These are phyloP conservation scores for Stomatorhinus ivindoensis DNA, from an alignment of 2,113 vertebrate genomes.

Conservation along the genomic window DNA sequence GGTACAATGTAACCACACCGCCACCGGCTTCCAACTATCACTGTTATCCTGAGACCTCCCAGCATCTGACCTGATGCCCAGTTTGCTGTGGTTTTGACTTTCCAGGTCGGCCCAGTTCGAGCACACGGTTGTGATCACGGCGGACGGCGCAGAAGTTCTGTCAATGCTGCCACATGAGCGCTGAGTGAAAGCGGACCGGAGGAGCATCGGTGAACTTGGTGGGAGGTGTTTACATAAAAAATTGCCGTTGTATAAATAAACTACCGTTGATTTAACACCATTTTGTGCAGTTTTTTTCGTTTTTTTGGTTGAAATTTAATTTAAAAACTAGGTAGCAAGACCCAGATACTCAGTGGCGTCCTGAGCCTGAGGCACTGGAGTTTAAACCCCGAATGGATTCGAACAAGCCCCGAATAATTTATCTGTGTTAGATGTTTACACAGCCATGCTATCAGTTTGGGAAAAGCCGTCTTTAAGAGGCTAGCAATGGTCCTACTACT, in stretches of 20 bases:
- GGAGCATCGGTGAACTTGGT: neutral
- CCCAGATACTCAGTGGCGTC: neutral
- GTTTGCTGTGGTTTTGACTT: conserved; percentile 50
- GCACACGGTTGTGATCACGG: conserved; percentile 64
- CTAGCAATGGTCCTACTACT: neutral
- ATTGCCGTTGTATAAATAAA: neutral
- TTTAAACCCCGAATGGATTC: neutral
- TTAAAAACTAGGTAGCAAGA: neutral
- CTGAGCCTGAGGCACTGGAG: neutral
- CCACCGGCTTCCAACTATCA: conserved; percentile 28
- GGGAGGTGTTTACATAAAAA: neutral
- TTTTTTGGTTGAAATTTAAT: neutral
- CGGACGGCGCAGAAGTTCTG: conserved; percentile 52
- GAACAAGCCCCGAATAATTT: neutral
- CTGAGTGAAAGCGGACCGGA: conserved; percentile 4
- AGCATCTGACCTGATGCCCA: conserved; percentile 24
- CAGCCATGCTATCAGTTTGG: neutral
- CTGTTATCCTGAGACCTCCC: neutral
- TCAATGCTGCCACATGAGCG: conserved; percentile 54
- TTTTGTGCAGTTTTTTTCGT: neutral
- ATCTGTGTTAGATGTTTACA: neutral
- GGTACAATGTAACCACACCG: conserved; percentile 47
- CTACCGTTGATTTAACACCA: neutral
- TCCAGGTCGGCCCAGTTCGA: conserved; percentile 78
- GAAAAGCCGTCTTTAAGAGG: neutral